phyloP scores from a whole-genome alignment of 2,888 invertebrate genomes.

The Melinaea marsaeus region DNA sequence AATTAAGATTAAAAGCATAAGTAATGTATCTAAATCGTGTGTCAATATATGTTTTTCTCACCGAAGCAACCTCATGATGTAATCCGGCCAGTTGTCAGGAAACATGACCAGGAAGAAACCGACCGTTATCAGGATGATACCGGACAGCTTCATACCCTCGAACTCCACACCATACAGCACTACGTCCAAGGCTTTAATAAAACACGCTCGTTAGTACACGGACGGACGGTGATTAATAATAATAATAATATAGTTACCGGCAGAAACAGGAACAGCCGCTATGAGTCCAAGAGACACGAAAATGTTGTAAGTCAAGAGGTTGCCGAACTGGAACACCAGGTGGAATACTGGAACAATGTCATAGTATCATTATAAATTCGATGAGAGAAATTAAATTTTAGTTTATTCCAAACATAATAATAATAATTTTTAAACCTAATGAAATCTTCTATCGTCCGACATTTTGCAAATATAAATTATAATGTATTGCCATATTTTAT shows the following conservation, averaged over 20 bases:
- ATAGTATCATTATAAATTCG: constrained; percentile 1
- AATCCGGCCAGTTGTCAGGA: constrained; percentile 97
- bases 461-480: too few species aligned
- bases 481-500: too few species aligned
- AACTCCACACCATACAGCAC: constrained; percentile 91
- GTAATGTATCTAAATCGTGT: constrained; percentile 62
- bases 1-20: too few species aligned
- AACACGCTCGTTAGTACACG: not conserved
- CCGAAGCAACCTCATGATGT: constrained; percentile 93
- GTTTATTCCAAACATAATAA: too few species aligned
- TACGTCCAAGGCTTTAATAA: constrained; percentile 86
- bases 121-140: constrained; percentile 92
- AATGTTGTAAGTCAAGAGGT: constrained; percentile 94
- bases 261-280: constrained; percentile 95
- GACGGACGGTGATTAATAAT: not conserved
- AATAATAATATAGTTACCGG: constrained; percentile 80
- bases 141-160: constrained; percentile 96
- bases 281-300: constrained; percentile 96
- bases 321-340: constrained; percentile 95
- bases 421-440: too few species aligned
- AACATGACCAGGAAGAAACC: constrained; percentile 97
- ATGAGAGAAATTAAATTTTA: not conserved
- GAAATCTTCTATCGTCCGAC: too few species aligned
- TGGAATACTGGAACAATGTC: constrained; percentile 85
- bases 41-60: constrained; percentile 84